These are phyloP conservation scores for Trichopoda pennipes DNA, from an alignment of 2,888 invertebrate genomes.

Conservation along the genomic window DNA sequence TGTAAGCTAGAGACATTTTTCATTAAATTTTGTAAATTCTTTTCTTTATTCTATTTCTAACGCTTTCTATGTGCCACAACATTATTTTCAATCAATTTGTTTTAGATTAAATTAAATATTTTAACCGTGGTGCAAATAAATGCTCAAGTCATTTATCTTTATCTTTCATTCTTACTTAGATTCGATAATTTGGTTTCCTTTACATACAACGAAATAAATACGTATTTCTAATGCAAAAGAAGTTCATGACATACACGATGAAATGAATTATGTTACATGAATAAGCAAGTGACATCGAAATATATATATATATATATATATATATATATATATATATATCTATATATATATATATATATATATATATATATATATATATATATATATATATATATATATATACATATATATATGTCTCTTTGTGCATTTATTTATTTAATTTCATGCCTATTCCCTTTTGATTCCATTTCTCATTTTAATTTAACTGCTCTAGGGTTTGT, in stretches of 20 bases:
- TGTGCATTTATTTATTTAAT: not conserved
- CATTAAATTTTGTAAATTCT: not conserved
- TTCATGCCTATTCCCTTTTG: not conserved
- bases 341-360: not conserved
- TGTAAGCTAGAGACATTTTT: not conserved
- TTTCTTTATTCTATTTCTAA: not conserved
- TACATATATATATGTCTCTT: not conserved
- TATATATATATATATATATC: not conserved
- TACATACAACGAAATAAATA: slow-evolving; percentile 4
- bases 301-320: not conserved
- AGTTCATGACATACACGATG: slow-evolving; percentile 9
- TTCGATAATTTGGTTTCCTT: slow-evolving; percentile 12
- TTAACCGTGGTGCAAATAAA: not conserved
- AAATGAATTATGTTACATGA: not conserved
- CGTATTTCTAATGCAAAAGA: slow-evolving; percentile 50
- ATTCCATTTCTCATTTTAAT: not conserved
- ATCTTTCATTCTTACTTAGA: slow-evolving; percentile 34
- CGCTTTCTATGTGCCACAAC: slow-evolving; percentile 44
- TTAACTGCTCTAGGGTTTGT: slow-evolving; percentile 14
- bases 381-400: not conserved
- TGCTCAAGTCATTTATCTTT: slow-evolving; percentile 50
- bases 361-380: not conserved
- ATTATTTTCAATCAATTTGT: slow-evolving; percentile 64
- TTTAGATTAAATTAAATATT: slow-evolving; percentile 40
- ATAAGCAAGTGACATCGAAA: slow-evolving; percentile 37